Evolutionary conservation across 2,888 invertebrate genomes (phyloP).

Genomic region (Panzeria rudis): DNA sequence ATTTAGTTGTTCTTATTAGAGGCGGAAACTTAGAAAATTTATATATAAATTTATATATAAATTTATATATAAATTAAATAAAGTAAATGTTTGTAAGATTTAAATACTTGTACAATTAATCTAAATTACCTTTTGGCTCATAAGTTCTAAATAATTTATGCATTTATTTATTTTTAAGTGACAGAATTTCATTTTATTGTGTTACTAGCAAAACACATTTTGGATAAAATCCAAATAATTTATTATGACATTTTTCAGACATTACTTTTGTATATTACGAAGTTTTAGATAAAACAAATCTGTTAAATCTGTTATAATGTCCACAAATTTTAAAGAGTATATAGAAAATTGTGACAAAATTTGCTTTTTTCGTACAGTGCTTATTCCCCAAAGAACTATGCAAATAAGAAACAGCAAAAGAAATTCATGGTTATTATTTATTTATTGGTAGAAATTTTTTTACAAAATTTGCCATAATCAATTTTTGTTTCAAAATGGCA

Average conservation of each 20-base stretch:
- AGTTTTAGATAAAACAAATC: too few species aligned
- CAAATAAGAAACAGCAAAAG: neutral
- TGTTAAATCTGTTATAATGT: neutral
- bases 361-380: neutral
- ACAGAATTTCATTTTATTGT: conserved; percentile 11
- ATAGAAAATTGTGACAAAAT: neutral
- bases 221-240: conserved; percentile 46
- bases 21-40: neutral
- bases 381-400: conserved; percentile 22
- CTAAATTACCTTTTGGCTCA: conserved; percentile 35
- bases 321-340: neutral
- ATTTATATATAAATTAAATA: neutral
- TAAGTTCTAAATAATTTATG: neutral
- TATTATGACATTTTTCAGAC: neutral
- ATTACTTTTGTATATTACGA: neutral
- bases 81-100: neutral
- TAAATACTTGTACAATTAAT: conserved; percentile 5
- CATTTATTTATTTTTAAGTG: conserved; percentile 32
- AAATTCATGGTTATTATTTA: neutral
- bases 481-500: neutral
- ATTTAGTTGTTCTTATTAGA: neutral
- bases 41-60: too few species aligned
- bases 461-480: conserved; percentile 7
- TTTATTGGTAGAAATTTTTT: too few species aligned
- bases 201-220: neutral